Conservation (phyloP, 2,888 invertebrate species). For the Hartigia nigra region DNA sequence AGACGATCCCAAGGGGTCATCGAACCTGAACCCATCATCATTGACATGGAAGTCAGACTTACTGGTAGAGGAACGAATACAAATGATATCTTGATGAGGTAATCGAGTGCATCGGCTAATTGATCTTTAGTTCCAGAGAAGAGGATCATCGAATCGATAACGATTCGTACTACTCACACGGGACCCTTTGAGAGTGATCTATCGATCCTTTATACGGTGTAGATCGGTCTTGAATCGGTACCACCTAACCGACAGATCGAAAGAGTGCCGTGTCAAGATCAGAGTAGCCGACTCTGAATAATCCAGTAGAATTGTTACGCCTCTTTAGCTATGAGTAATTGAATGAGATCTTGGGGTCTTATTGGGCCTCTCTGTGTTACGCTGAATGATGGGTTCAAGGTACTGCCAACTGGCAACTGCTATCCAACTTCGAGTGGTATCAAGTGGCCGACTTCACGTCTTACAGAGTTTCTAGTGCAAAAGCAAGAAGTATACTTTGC, state of each 20-base stretch:
- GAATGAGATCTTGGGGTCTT: not conserved
- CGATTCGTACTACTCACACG: not conserved
- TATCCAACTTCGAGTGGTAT: conserved; percentile 46
- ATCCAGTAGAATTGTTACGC: not conserved
- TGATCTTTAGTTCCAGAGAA: conserved; percentile 23
- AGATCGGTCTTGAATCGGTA: not conserved
- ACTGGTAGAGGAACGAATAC: conserved; percentile 10
- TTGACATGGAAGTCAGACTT: not conserved
- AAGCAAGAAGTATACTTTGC: conserved; percentile 18
- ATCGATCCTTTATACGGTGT: not conserved
- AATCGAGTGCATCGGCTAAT: conserved; percentile 25
- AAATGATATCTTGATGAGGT: conserved; percentile 21
- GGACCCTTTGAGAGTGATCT: not conserved
- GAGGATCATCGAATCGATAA: not conserved
- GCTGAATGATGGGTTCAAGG: conserved; percentile 43
- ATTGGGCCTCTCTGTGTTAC: not conserved
- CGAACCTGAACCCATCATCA: conserved; percentile 13
- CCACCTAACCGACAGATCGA: not conserved
- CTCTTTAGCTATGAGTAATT: not conserved
- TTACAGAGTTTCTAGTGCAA: conserved; percentile 29
- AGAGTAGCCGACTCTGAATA: not conserved
- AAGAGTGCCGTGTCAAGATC: not conserved
- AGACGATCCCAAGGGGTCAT: conserved; percentile 6
- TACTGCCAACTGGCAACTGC: conserved; percentile 39
- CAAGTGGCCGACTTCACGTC: conserved; percentile 44